A percentile compares a stretch with the other conserved stretches of the same genome.
Evolutionary conservation across 2,888 invertebrate species (phyloP).

Genomic region (Polyommatus iphigenia): DNA sequence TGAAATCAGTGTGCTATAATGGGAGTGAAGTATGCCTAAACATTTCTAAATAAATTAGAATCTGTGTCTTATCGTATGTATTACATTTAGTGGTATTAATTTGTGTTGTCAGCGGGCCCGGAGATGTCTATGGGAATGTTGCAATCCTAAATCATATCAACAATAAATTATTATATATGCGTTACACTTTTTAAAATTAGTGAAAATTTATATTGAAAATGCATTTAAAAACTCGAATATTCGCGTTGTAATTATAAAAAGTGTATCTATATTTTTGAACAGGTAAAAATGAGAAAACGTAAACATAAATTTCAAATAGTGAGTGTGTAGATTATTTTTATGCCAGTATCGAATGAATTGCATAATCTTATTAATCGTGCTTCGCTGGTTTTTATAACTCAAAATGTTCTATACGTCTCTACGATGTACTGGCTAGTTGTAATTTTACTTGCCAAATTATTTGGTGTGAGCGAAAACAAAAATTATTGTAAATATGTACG

Average conservation of each 20-base stretch:
- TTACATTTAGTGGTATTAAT: slow-evolving; percentile 11
- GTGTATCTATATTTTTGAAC: slow-evolving; percentile 55
- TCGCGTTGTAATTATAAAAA: slow-evolving; percentile 44
- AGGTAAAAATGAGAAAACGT: slow-evolving; percentile 65
- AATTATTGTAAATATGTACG: not conserved
- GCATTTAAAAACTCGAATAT: slow-evolving; percentile 48
- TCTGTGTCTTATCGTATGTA: slow-evolving; percentile 17
- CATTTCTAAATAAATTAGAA: not conserved
- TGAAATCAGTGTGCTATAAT: not conserved
- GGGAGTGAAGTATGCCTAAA: slow-evolving; percentile 4
- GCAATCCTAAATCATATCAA: slow-evolving; percentile 57
- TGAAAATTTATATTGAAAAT: slow-evolving; percentile 38
- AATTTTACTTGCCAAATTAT: slow-evolving; percentile 64
- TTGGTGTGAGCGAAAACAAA: slow-evolving; percentile 61
- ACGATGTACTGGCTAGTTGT: slow-evolving; percentile 45
- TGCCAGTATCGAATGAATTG: slow-evolving; percentile 51
- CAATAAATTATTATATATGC: slow-evolving; percentile 45
- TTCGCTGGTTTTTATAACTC: slow-evolving; percentile 55
- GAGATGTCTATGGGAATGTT: slow-evolving; percentile 45
- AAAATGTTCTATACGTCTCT: slow-evolving; percentile 38
- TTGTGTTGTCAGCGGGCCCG: slow-evolving; percentile 28
- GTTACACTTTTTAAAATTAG: slow-evolving; percentile 50
- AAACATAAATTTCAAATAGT: slow-evolving; percentile 51
- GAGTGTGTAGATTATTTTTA: slow-evolving; percentile 64
- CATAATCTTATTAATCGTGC: slow-evolving; percentile 57